Base-by-base conservation (phyloP, 2,888 invertebrate genomes). In the Eilema griseolum region DNA sequence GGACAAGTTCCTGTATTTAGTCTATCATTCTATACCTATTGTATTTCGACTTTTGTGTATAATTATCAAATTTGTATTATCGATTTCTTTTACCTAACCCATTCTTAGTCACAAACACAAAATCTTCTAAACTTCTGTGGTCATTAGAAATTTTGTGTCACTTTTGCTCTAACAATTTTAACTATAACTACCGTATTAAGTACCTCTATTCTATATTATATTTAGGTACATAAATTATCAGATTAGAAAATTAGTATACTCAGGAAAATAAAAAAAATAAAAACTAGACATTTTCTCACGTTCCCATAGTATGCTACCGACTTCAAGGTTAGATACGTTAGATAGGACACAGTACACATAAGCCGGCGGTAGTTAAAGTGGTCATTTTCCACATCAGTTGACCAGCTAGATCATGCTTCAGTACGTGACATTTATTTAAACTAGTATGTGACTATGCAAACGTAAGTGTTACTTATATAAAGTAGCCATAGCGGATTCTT, bases 261-360 rank as follows among this genome's bases (percentile, higher is more conserved):
- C 28, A 41, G 61, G 71, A 66, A 46, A 66, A 66, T 23, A 33
- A 66, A 11, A 59, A 69, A 70, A 66, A 80, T 80, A 77, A 78
- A 78, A 77, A 71, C 75, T 79, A 81, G 76, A 81, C 88, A 92
- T 90, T 86, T 89, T 92, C 88, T 92, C 92, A 92, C 91, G 92
- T 93, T 80, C 80, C 66, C 57, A 52, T n/a, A 78, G 76, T 79
- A 76, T 76, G 87, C 88, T 89, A 86, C 88, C 83, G 81, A 80
- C 80, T 77, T 86, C 89, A 92, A 93, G 93, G 92, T 90, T 88
- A 92, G 92, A 93, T 92, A 68, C 71, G 37, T 64, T 76, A 79
- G 87, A 90, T 92, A 90, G 87, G 80, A 81, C 73, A 77, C 72
- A 82, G 83, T 85, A 86, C 85, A 84, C 82, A 85, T 77, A 80